phyloP scores from a whole-genome alignment of 2,888 invertebrate genomes.

The Griposia aprilina region DNA sequence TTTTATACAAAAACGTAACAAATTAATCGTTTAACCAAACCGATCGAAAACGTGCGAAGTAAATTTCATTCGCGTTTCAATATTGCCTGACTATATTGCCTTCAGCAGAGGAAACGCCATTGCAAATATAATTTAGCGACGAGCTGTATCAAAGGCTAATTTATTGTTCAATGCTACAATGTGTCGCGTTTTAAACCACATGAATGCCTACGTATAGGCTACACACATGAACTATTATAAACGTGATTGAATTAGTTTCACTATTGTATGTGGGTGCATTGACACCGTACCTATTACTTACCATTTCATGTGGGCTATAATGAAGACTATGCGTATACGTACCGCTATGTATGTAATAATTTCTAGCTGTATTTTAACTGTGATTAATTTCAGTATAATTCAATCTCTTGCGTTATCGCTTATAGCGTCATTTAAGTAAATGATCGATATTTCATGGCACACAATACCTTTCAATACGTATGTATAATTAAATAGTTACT shows the following conservation, averaged over 20 bases:
- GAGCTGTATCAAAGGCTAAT: slow-evolving; percentile 86
- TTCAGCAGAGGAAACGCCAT: slow-evolving; percentile 80
- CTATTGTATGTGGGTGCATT: slow-evolving; percentile 35
- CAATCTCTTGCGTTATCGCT: too few relatives aligned
- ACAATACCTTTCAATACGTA: not conserved
- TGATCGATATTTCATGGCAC: not conserved
- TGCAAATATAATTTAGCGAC: slow-evolving; percentile 85
- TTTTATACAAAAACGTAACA: not conserved
- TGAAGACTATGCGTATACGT: not conserved
- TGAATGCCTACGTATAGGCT: slow-evolving; percentile 10
- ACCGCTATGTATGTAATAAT: not conserved
- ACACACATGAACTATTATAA: not conserved
- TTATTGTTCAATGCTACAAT: slow-evolving; percentile 73
- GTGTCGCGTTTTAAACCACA: slow-evolving; percentile 55
- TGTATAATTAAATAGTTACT: not conserved
- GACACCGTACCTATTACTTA: slow-evolving; percentile 23
- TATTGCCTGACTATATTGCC: slow-evolving; percentile 81
- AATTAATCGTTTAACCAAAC: slow-evolving; percentile 40
- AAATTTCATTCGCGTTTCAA: slow-evolving; percentile 81
- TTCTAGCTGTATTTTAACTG: not conserved
- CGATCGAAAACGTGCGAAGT: slow-evolving; percentile 75
- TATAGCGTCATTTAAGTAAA: not conserved
- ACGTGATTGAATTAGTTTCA: slow-evolving; percentile 43
- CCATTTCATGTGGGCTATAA: not conserved
- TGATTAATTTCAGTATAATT: not conserved